Evolutionary conservation across 1,140 invertebrate genomes (phyloP), one percentile per base, ranked within the genome.

Genomic region (Drosophila grimshawi): DNA sequence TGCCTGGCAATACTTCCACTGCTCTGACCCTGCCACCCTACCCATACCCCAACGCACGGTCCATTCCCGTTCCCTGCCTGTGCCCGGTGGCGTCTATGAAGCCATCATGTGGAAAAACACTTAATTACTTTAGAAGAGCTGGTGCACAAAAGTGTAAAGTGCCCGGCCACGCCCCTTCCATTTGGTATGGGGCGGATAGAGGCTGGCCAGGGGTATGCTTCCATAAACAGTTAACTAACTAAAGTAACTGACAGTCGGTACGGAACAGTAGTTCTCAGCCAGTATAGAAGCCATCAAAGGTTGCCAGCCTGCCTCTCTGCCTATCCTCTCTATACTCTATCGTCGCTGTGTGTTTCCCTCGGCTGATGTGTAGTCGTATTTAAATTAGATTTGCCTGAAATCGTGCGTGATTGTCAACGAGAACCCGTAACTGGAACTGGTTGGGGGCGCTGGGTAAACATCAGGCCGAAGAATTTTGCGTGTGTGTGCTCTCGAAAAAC

Each of bases 201-300:
- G 69, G 60, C 41, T 55, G 30, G 67, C 33, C 51, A 46, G 8
- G 30, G 60, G 37, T 52, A 30, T 30, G 67, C 65, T 80, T 89
- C 85, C 83, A 88, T 88, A 88, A 88, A 89, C 83, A 88, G 83
- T 88, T 89, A 88, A 88, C 83, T 88, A 83, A 88, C 85, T 88
- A 89, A 85, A 76, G 81, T 80, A 78, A 82, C 81, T 81, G 64
- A 56, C 61, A 80, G 71, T 45, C 51, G 43, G 67, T 76, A 37
- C 46, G 56, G 51, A 53, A 77, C 41, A 56, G 51, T 53, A 70
- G 67, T 63, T 60, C 51, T 37, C 53, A 45, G 37, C 53, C 55
- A 11, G 29, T 27, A 45, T 46, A 46, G 55, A 29, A 49, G 78
- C 71, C 85, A 78, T 88, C 85, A 88, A 88, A 88, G 83, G 83